A percentile compares a stretch with the other conserved stretches of the same genome.
Conservation (phyloP, 1,140 invertebrate species). For the Drosophila seguyi region DNA sequence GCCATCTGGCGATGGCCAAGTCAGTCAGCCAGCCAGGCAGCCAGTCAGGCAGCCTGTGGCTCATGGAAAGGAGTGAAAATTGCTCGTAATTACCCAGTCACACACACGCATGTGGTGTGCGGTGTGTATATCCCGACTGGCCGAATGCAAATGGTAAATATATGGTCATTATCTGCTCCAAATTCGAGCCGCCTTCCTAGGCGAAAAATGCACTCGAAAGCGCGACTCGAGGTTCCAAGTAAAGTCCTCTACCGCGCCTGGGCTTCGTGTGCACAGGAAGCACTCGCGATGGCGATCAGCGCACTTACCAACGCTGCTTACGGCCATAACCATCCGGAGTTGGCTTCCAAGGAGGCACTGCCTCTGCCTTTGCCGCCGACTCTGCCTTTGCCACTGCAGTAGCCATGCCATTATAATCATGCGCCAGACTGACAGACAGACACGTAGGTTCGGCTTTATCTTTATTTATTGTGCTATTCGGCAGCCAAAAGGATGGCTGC, state of each 20-base stretch:
- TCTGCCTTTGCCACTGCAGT: constrained; percentile 33
- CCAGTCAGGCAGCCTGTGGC: constrained; percentile 55
- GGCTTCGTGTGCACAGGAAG: constrained; percentile 62
- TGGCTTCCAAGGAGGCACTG: constrained; percentile 31
- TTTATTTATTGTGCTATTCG: constrained; percentile 68
- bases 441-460: constrained; percentile 21
- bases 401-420: constrained; percentile 64
- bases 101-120: constrained; percentile 43
- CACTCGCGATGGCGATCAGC: constrained; percentile 80
- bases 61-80: constrained; percentile 80
- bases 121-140: constrained; percentile 1
- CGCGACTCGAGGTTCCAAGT: constrained; percentile 28
- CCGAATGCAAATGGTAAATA: constrained; percentile 73
- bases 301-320: constrained; percentile 72
- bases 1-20: constrained; percentile 47
- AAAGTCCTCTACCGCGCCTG: constrained; percentile 31
- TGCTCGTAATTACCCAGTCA: constrained; percentile 74
- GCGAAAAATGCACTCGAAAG: constrained; percentile 55
- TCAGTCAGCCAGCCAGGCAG: constrained; percentile 48
- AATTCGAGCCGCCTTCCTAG: constrained; percentile 69
- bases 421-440: constrained; percentile 57
- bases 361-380: constrained; percentile 34
- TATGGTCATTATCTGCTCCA: constrained; percentile 76
- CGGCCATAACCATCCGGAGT: constrained; percentile 64
- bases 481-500: constrained; percentile 23